Conservation (phyloP, 2,113 vertebrate species). For the Ifrita kowaldi region DNA sequence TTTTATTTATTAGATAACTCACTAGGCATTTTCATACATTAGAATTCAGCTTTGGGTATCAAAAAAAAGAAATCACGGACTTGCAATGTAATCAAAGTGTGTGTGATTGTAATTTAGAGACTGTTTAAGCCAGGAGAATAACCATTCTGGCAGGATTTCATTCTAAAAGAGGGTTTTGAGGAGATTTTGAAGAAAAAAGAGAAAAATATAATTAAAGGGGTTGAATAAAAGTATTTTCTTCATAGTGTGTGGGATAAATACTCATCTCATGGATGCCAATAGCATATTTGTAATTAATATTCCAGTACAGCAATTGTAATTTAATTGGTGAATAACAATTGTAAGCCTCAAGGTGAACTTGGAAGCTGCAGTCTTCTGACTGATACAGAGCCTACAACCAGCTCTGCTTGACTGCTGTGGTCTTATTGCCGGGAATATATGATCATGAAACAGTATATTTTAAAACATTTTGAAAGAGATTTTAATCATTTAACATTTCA, state of each 20-base stretch:
- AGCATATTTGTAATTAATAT: neutral
- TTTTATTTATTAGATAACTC: neutral
- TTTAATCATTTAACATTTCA: neutral
- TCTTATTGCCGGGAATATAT: neutral
- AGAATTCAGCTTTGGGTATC: neutral
- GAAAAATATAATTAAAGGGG: neutral
- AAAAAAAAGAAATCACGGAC: neutral
- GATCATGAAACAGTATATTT: neutral
- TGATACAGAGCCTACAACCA: neutral
- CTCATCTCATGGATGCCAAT: neutral
- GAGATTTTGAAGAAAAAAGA: neutral
- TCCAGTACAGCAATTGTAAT: neutral
- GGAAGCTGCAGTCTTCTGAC: neutral
- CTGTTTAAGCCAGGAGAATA: neutral
- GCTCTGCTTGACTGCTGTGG: neutral
- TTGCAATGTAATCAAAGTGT: neutral
- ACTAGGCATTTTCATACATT: neutral
- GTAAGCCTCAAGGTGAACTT: neutral
- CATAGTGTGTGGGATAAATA: neutral
- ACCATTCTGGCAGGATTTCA: neutral
- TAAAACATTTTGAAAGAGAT: neutral
- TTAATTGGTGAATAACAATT: neutral
- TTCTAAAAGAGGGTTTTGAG: neutral
- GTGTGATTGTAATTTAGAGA: neutral
- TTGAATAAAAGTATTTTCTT: neutral